Evolutionary conservation across 92 coral and sea anemone genomes (phyloP).

Genomic region (Palythoa grandis): DNA sequence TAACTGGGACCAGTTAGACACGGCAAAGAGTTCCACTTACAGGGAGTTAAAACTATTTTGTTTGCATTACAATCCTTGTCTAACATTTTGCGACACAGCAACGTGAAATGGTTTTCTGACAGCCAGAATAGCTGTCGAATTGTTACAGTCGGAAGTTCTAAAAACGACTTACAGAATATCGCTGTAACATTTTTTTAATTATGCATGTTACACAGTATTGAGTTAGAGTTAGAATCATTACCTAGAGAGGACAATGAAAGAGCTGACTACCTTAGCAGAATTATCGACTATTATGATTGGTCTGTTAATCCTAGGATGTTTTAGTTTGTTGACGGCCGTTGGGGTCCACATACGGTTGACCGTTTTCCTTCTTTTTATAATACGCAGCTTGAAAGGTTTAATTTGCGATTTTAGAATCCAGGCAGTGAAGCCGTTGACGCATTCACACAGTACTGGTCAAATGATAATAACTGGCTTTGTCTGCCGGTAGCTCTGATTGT

Average conservation of each 20-base stretch:
- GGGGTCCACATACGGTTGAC: conserved; percentile 8
- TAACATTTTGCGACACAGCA: conserved; percentile 11
- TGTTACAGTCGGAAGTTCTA: background rate
- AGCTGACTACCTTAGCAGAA: background rate
- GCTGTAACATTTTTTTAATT: too few relatives aligned
- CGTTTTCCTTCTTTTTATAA: conserved; percentile 2
- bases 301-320: background rate
- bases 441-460: background rate
- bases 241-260: background rate
- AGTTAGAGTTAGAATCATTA: background rate
- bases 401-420: background rate
- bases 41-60: background rate
- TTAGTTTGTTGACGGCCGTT: background rate
- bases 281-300: background rate
- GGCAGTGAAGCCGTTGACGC: background rate
- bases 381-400: background rate
- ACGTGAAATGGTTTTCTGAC: conserved; percentile 46
- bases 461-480: background rate
- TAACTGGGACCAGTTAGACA: background rate
- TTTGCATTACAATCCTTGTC: background rate
- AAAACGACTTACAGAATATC: background rate
- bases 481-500: background rate
- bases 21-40: background rate
- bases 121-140: conserved; percentile 52
- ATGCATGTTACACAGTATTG: background rate